Percentiles rank a stretch among this genome's conserved stretches.
Conservation (phyloP, 2,113 vertebrate genomes). For the Clarias gariepinus region DNA sequence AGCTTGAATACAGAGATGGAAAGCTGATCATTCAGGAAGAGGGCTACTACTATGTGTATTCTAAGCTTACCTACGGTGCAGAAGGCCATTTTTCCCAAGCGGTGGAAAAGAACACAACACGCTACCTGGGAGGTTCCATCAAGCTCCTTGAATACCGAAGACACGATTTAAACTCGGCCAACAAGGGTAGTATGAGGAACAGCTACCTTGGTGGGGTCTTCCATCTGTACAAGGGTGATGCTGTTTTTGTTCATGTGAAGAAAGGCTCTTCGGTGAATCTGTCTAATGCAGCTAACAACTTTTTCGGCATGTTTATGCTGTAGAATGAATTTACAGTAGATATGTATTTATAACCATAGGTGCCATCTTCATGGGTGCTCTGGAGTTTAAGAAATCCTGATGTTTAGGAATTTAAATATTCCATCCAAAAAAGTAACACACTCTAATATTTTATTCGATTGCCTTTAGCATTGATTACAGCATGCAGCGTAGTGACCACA, state of each 20-base stretch:
- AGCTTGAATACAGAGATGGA: slow-evolving; percentile 66
- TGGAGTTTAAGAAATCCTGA: neutral
- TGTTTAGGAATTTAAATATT: neutral
- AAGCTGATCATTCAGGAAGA: slow-evolving; percentile 65
- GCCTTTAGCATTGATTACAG: too few relatives aligned
- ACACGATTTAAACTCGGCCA: neutral
- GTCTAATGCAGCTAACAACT: slow-evolving; percentile 59
- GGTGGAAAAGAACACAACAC: slow-evolving; percentile 60
- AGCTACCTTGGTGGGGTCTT: slow-evolving; percentile 80
- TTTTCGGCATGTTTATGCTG: slow-evolving; percentile 82
- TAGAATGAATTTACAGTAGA: slow-evolving; percentile 45
- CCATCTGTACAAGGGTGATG: slow-evolving; percentile 67
- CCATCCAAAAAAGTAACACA: too few relatives aligned
- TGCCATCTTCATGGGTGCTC: neutral
- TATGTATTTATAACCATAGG: neutral
- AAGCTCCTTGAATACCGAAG: slow-evolving; percentile 66
- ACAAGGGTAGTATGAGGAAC: slow-evolving; percentile 57
- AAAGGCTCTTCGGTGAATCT: slow-evolving; percentile 51
- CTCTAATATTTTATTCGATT: too few relatives aligned
- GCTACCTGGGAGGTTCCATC: slow-evolving; percentile 49
- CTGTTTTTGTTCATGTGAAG: slow-evolving; percentile 71
- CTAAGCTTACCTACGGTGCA: slow-evolving; percentile 71
- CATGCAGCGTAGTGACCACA: too few relatives aligned
- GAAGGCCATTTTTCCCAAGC: slow-evolving; percentile 53
- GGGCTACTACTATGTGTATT: slow-evolving; percentile 81